Evolutionary conservation across 1,140 invertebrate genomes (phyloP).

Genomic region (Cotesia chilonis): DNA sequence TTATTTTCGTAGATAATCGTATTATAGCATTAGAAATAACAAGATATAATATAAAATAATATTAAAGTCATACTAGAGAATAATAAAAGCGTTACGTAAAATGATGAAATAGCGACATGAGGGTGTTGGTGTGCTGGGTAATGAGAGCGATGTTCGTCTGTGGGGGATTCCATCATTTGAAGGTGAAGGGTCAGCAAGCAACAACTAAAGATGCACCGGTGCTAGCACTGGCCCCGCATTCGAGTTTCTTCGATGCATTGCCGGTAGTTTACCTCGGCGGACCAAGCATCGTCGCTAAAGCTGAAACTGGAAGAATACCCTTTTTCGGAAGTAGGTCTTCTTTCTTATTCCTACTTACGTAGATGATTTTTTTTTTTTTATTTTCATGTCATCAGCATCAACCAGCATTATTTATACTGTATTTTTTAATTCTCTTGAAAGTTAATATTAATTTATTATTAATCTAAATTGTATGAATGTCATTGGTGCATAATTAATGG

Average conservation of each 20-base stretch:
- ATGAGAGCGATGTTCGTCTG: constrained; percentile 80
- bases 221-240: constrained; percentile 88
- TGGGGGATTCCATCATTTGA: constrained; percentile 82
- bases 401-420: neutral
- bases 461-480: too few relatives aligned
- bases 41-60: neutral
- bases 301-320: constrained; percentile 78
- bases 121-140: constrained; percentile 71
- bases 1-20: neutral
- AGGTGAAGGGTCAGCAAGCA: constrained; percentile 74
- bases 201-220: constrained; percentile 80
- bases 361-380: constrained; percentile 22
- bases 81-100: constrained; percentile 24
- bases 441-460: too few relatives aligned
- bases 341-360: constrained; percentile 36
- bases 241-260: constrained; percentile 89
- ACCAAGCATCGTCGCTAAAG: constrained; percentile 88
- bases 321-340: constrained; percentile 86
- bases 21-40: neutral
- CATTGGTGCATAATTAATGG: too few relatives aligned
- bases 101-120: constrained; percentile 63
- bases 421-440: too few relatives aligned
- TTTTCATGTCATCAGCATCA: neutral
- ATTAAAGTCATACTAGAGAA: constrained; percentile 27
- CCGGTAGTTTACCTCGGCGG: constrained; percentile 81